Conservation (phyloP, 2,797 vertebrate species). For the Rhabdomys pumilio region DNA sequence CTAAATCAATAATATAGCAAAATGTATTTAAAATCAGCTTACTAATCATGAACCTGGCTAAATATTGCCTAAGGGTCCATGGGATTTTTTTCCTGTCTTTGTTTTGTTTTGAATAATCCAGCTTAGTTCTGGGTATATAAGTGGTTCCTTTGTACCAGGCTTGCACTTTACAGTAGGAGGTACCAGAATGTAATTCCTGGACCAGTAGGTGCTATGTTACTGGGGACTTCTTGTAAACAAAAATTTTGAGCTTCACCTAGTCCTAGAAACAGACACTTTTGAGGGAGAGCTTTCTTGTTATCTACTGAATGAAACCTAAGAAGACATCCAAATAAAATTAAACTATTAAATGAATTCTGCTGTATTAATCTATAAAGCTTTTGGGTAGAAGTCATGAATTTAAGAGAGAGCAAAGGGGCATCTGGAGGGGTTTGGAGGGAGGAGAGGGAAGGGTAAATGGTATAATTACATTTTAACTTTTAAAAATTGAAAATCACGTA, state of each 20-base stretch:
- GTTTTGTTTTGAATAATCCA: background rate
- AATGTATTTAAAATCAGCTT: conserved; percentile 15
- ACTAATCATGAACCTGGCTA: background rate
- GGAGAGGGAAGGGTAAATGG: background rate
- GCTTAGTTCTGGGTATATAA: background rate
- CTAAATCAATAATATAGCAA: background rate
- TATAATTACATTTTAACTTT: background rate
- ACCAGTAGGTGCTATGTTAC: background rate
- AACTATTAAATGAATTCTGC: conserved; percentile 33
- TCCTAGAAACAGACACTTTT: background rate
- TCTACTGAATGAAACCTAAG: background rate
- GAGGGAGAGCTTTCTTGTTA: background rate
- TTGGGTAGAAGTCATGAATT: background rate
- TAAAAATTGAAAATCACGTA: background rate
- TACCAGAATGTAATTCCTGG: background rate
- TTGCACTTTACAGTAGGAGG: background rate
- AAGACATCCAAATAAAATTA: background rate
- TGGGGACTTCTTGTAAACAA: background rate
- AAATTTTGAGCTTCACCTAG: background rate
- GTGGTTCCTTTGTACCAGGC: background rate
- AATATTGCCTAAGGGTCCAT: background rate
- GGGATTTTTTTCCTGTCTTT: background rate
- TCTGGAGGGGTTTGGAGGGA: background rate
- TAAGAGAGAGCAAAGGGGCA: background rate
- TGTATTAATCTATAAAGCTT: conserved; percentile 2